Evolutionary conservation across 1,140 invertebrate species (phyloP).

Genomic region (Atopsyche davidsoni): DNA sequence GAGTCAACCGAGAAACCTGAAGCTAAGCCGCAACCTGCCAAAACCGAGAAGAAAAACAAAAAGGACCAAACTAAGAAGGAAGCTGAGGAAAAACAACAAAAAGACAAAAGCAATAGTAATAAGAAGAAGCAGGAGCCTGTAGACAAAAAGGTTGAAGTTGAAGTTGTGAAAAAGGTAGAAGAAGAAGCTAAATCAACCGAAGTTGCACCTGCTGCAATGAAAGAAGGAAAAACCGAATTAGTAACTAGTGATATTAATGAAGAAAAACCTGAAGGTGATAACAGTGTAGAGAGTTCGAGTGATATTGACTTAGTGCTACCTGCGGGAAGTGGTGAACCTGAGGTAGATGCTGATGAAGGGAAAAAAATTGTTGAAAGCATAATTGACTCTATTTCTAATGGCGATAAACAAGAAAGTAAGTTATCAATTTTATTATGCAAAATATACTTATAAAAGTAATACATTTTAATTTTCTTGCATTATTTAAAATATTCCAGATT

Average conservation of each 20-base stretch:
- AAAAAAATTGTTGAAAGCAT: slow-evolving; percentile 90
- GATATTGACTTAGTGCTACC: slow-evolving; percentile 41
- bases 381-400: slow-evolving; percentile 70
- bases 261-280: slow-evolving; percentile 48
- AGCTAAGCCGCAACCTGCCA: slow-evolving; percentile 21
- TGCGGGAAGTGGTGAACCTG: slow-evolving; percentile 44
- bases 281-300: slow-evolving; percentile 23
- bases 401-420: slow-evolving; percentile 73
- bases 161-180: slow-evolving; percentile 16
- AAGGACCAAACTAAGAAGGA: slow-evolving; percentile 39
- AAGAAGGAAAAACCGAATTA: slow-evolving; percentile 27
- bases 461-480: too few relatives aligned
- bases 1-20: slow-evolving; percentile 20
- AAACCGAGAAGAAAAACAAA: slow-evolving; percentile 36
- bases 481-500: too few relatives aligned
- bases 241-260: slow-evolving; percentile 35
- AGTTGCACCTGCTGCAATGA: slow-evolving; percentile 32
- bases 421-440: slow-evolving; percentile 33
- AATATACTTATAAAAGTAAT: not conserved
- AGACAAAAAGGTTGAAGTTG: slow-evolving; percentile 32
- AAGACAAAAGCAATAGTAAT: slow-evolving; percentile 30
- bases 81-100: slow-evolving; percentile 36
- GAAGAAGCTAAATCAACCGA: slow-evolving; percentile 32
- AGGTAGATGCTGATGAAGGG: slow-evolving; percentile 75
- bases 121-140: slow-evolving; percentile 26